Conservation (phyloP, 2,113 vertebrate genomes). For the Xyrauchen texanus region DNA sequence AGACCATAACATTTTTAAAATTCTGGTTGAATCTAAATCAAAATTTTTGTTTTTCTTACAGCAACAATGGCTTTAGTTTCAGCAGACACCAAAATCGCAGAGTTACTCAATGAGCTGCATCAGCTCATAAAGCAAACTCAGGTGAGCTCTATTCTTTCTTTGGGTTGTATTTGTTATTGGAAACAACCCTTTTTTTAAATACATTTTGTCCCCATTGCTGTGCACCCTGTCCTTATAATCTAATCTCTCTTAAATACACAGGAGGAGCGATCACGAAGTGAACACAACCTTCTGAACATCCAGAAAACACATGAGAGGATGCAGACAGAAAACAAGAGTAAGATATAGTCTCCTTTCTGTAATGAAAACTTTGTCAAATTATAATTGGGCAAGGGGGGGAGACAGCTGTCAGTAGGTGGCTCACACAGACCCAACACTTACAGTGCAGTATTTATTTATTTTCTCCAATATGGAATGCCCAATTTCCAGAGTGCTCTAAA, state of each 20-base stretch:
- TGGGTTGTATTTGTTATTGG: not conserved
- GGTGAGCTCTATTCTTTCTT: slow-evolving; percentile 64
- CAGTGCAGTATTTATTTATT: too few species aligned
- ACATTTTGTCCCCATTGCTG: not conserved
- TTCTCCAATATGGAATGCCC: too few species aligned
- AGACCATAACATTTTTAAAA: not conserved
- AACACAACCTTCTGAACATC: slow-evolving; percentile 92
- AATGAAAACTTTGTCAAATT: too few species aligned
- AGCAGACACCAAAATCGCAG: slow-evolving; percentile 86
- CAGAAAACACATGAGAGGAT: slow-evolving; percentile 93
- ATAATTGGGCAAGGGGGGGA: too few species aligned
- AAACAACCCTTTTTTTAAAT: not conserved
- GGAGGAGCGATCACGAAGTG: slow-evolving; percentile 89
- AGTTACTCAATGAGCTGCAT: slow-evolving; percentile 87
- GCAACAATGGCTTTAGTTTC: slow-evolving; percentile 79
- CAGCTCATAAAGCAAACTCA: slow-evolving; percentile 92
- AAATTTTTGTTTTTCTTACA: not conserved
- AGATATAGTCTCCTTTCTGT: too few species aligned
- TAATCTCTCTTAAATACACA: slow-evolving; percentile 59
- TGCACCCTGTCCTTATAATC: not conserved
- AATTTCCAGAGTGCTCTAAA: too few species aligned
- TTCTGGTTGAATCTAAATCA: not conserved
- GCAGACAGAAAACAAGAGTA: slow-evolving; percentile 93
- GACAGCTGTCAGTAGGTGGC: too few species aligned
- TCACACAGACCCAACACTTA: too few species aligned